Conservation (phyloP, 2,113 vertebrate species). For the Corythaixoides concolor region DNA sequence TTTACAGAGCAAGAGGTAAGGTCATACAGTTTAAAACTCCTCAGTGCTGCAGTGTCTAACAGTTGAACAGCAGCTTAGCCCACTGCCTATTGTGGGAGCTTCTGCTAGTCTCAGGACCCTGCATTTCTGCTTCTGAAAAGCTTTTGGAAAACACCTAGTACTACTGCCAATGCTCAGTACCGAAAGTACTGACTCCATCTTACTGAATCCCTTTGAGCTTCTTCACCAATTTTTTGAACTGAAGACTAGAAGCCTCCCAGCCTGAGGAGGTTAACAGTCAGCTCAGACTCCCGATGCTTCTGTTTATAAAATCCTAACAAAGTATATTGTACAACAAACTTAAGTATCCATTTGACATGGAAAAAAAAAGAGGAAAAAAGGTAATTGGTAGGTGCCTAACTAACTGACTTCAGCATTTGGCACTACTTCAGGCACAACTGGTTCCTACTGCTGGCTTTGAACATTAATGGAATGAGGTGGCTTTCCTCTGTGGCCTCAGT, state of each 20-base stretch:
- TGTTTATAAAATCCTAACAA: too few relatives aligned
- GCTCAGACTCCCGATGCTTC: not conserved
- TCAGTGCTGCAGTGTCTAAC: not conserved
- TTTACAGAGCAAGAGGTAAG: not conserved
- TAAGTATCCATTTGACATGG: not conserved
- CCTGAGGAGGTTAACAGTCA: not conserved
- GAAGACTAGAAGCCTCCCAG: not conserved
- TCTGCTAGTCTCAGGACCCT: not conserved
- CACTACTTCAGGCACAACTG: not conserved
- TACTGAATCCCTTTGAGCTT: not conserved
- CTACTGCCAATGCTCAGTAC: not conserved
- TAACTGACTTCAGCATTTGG: not conserved
- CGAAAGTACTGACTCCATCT: not conserved
- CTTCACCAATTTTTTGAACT: not conserved
- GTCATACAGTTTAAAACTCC: not conserved
- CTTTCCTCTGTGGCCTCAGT: not conserved
- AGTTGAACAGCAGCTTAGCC: not conserved
- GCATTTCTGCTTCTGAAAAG: not conserved
- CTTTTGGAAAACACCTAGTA: not conserved
- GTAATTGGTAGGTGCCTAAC: not conserved
- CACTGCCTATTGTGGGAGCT: not conserved
- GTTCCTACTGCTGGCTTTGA: not conserved
- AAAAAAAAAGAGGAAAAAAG: not conserved
- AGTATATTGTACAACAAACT: not conserved
- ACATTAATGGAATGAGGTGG: not conserved